Evolutionary conservation across 2,888 invertebrate species (phyloP), one percentile per base, ranked within the genome.

Genomic region (Polyommatus icarus): DNA sequence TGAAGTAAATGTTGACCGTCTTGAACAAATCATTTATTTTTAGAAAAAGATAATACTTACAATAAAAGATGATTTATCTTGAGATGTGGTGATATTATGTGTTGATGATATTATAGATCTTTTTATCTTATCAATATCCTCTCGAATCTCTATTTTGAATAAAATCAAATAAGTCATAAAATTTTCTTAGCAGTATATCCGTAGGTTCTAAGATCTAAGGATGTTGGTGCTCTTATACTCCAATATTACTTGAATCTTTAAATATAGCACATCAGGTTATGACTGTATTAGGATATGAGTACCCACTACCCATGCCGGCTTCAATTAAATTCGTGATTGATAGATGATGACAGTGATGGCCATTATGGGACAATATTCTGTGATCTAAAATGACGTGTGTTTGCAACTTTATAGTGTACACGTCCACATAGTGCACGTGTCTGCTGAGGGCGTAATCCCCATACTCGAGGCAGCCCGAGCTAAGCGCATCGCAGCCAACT

Each of bases 381-480:
- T 40, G 40, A 40, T 40, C 40, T 8, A 1, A 1, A 1, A 40
- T 40, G 40, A 20, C 24, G 61, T 15, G 3, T 29, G 3, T 5
- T 8, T 8, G 2, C 29, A 36, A 24, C 72, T 50, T 80, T 80
- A 36, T 80, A 96, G 96, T 67, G 95, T 95, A 1, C 95, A 95
- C 78, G 95, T 96, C 32, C 97, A 97, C 85, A 94, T 94, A 72
- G 95, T 97, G 3, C 97, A 97, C 85, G 92, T 97, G n/a, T 96
- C 97, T 72, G 90, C 96, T 1, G 94, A 95, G 0, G 94, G 94
- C 18, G 95, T 95, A 1, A 86, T 97, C 46, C 94, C 95, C 0
- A 83, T 96, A 40, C 89, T 97, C 71, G 89, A 91, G 71, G 86
- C 92, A 76, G 95, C 95, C 0, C 95, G 95, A 78, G 83, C 84